Conservation (phyloP, 2,888 invertebrate genomes). For the Camptogramma bilineatum region DNA sequence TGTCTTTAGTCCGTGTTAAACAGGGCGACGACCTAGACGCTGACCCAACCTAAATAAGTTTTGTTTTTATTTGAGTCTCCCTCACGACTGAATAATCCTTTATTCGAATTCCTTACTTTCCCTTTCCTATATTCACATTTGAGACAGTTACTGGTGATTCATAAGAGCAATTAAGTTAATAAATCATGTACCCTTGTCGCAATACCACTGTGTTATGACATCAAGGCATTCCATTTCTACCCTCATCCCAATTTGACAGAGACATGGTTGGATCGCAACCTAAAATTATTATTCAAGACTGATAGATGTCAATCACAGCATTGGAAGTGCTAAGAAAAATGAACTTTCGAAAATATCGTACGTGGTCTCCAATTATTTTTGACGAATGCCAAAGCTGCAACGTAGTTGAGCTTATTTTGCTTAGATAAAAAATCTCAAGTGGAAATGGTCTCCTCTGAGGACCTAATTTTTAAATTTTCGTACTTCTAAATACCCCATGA, state of each 20-base stretch:
- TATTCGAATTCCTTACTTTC: constrained; percentile 9
- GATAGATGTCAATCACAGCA: constrained; percentile 15
- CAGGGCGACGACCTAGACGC: too few species aligned
- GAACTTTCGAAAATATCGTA: background rate
- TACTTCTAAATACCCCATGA: too few species aligned
- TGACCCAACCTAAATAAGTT: background rate
- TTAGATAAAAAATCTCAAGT: too few species aligned
- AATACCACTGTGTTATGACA: constrained; percentile 35
- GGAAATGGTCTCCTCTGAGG: too few species aligned
- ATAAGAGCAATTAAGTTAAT: constrained; percentile 38
- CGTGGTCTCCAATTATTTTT: too few species aligned
- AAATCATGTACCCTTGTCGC: constrained; percentile 44
- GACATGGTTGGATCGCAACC: constrained; percentile 16
- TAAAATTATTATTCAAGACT: constrained; percentile 18
- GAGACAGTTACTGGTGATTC: constrained; percentile 7
- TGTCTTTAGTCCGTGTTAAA: too few species aligned
- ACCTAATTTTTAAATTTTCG: too few species aligned
- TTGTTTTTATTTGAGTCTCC: background rate
- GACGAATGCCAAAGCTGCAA: too few species aligned
- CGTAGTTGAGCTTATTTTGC: too few species aligned
- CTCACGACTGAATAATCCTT: constrained; percentile 7
- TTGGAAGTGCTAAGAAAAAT: background rate
- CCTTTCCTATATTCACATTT: background rate
- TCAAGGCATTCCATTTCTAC: constrained; percentile 40
- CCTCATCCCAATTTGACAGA: constrained; percentile 46